A percentile compares a stretch with the other conserved stretches of the same genome.
phyloP scores from a whole-genome alignment of 1,140 invertebrate genomes.

The Nephotettix cincticeps region DNA sequence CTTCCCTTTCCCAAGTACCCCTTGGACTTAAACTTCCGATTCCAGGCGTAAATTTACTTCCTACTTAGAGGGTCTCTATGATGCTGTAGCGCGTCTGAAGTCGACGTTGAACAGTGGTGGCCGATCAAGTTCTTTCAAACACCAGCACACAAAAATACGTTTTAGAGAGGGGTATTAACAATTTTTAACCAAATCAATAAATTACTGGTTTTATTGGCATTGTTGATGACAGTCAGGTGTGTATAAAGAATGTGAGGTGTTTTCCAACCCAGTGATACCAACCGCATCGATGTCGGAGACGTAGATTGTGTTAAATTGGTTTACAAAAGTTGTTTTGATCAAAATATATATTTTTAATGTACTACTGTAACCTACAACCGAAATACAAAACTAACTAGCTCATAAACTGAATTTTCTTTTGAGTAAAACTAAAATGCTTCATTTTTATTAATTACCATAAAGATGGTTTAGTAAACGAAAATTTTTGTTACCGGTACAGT shows the following conservation, averaged over 20 bases:
- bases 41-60: not conserved
- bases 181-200: too few species aligned
- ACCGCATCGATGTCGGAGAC: not conserved
- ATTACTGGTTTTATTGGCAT: not conserved
- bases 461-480: too few species aligned
- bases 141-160: not conserved
- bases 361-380: too few species aligned
- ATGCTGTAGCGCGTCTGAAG: not conserved
- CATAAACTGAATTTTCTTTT: too few species aligned
- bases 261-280: constrained; percentile 1
- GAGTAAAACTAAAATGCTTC: too few species aligned
- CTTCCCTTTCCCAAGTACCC: not conserved
- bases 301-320: too few species aligned
- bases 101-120: not conserved
- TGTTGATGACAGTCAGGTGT: not conserved
- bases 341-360: too few species aligned
- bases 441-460: too few species aligned
- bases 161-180: too few species aligned
- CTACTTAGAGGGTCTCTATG: not conserved
- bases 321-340: too few species aligned
- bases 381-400: too few species aligned
- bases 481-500: too few species aligned
- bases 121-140: not conserved
- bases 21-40: not conserved
- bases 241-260: not conserved